Conservation (phyloP, 2,113 vertebrate species). For the Oncorhynchus nerka region DNA sequence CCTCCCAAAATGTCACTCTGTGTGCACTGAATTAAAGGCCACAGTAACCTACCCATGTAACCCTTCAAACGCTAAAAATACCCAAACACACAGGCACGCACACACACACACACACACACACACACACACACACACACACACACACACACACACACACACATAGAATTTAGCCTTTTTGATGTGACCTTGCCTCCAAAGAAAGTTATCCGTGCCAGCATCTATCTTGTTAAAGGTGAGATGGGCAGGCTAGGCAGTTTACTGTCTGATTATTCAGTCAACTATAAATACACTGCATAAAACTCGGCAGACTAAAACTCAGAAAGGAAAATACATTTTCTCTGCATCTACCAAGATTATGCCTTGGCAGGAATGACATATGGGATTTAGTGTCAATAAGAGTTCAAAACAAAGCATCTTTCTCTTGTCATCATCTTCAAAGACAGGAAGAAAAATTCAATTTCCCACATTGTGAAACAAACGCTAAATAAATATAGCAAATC, state of each 20-base stretch:
- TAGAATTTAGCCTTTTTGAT: not conserved
- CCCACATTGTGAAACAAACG: constrained; percentile 40
- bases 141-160: too few species aligned
- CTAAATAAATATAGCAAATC: constrained; percentile 36
- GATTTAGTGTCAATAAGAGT: constrained; percentile 71
- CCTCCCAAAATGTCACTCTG: constrained; percentile 47
- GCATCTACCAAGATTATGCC: constrained; percentile 56
- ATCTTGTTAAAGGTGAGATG: constrained; percentile 67
- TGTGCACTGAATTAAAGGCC: constrained; percentile 50
- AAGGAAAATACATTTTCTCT: constrained; percentile 63
- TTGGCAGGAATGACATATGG: constrained; percentile 40
- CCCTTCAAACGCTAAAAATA: not conserved
- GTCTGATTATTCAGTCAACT: constrained; percentile 62
- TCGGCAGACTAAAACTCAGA: constrained; percentile 58
- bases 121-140: not conserved
- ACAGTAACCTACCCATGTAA: constrained; percentile 9
- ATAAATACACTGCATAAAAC: constrained; percentile 68
- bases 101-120: not conserved
- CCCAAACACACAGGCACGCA: constrained; percentile 6
- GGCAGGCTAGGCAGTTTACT: constrained; percentile 53
- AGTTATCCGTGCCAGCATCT: constrained; percentile 56
- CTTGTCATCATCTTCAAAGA: constrained; percentile 35
- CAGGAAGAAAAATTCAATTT: constrained; percentile 47
- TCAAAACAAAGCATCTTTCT: constrained; percentile 1
- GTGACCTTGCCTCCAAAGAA: constrained; percentile 51